These are phyloP conservation scores for Neria commutata DNA, from an alignment of 2,888 invertebrate genomes.

Conservation along the genomic window DNA sequence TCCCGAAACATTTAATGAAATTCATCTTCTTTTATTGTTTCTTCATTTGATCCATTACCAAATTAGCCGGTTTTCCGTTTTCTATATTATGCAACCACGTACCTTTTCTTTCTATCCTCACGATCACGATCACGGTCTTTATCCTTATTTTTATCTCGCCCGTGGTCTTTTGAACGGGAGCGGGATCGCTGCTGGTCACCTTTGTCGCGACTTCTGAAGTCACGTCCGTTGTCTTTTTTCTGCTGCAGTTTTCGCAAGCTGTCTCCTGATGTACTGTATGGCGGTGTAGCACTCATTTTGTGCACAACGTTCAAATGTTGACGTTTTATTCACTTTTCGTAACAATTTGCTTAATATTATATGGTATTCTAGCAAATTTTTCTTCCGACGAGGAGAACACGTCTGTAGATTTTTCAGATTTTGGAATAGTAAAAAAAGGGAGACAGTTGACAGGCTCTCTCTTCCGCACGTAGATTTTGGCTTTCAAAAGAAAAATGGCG, in stretches of 20 bases:
- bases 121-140: conserved; percentile 43
- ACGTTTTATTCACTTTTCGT: no score
- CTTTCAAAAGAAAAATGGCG: no score
- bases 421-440: no score
- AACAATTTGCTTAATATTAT: no score
- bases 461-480: no score
- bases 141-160: conserved; percentile 40
- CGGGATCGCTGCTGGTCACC: conserved; percentile 38
- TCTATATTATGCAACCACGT: no score
- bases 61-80: no score
- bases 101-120: conserved; percentile 40
- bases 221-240: conserved; percentile 24
- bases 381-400: no score
- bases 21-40: not conserved
- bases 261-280: conserved; percentile 24
- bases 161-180: conserved; percentile 43
- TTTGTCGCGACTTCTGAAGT: conserved; percentile 44
- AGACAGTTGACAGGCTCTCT: no score
- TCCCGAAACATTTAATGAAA: not conserved
- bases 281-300: conserved; percentile 45
- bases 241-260: conserved; percentile 29
- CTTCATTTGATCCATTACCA: no score
- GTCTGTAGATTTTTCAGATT: no score
- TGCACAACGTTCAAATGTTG: not conserved
- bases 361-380: no score